phyloP scores from a whole-genome alignment of 2,888 invertebrate species.

The Lycophotia porphyrea region DNA sequence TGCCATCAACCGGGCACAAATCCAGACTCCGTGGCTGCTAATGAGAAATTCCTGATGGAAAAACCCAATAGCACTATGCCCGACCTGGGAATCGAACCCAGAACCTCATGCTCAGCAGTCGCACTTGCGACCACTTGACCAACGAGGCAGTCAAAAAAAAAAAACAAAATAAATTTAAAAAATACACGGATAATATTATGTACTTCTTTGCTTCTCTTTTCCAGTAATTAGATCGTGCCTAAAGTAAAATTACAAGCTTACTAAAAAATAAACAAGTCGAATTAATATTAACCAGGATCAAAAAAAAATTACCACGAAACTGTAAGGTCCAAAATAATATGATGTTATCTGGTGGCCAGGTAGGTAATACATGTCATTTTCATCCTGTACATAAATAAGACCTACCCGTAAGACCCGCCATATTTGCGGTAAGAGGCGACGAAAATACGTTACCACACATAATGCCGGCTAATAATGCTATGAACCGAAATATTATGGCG shows the following conservation, averaged over 20 bases:
- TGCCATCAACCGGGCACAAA: too few species aligned
- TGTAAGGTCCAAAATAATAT: not conserved
- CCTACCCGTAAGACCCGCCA: slow-evolving; percentile 17
- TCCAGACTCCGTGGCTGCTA: too few species aligned
- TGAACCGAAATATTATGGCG: slow-evolving; percentile 30
- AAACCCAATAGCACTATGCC: too few species aligned
- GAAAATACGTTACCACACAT: slow-evolving; percentile 35
- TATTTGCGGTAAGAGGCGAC: slow-evolving; percentile 36
- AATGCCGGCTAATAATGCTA: slow-evolving; percentile 21
- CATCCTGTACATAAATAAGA: slow-evolving; percentile 20
- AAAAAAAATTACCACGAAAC: not conserved
- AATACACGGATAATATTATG: not conserved
- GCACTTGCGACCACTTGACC: too few species aligned
- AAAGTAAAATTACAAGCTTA: not conserved
- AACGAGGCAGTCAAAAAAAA: too few species aligned
- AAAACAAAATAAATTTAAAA: too few species aligned
- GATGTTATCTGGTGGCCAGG: not conserved
- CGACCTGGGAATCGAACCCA: too few species aligned
- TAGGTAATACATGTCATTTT: slow-evolving; percentile 6
- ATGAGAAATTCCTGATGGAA: too few species aligned
- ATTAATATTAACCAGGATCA: not conserved
- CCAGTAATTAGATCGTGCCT: not conserved
- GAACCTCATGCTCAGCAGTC: too few species aligned
- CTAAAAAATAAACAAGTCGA: not conserved
- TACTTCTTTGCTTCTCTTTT: not conserved